Percentiles rank a stretch among this genome's conserved stretches.
These are phyloP conservation scores for Lasioglossum albipes DNA, from an alignment of 1,140 invertebrate species.

Conservation along the genomic window DNA sequence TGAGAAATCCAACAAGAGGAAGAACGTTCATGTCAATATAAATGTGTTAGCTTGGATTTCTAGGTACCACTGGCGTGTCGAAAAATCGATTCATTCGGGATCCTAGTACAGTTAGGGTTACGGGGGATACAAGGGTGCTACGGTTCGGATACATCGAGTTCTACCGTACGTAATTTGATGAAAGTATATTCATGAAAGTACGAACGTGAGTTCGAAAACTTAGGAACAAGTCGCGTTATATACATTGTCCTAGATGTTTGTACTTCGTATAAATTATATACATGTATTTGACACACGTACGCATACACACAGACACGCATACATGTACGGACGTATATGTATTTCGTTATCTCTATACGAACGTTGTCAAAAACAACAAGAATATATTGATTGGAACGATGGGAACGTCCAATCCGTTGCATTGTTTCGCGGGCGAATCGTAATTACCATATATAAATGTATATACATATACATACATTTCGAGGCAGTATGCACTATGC, in stretches of 20 bases:
- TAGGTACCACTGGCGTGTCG: background rate
- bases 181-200: conserved; percentile 56
- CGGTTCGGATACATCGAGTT: conserved; percentile 49
- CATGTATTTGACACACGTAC: conserved; percentile 35
- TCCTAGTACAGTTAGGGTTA: background rate
- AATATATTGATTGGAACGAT: conserved; percentile 10
- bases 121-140: background rate
- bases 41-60: background rate
- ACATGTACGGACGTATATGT: conserved; percentile 20
- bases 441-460: conserved; percentile 29
- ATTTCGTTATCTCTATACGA: conserved; percentile 42
- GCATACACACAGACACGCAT: conserved; percentile 42
- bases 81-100: background rate
- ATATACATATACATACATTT: conserved; percentile 17
- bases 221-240: conserved; percentile 50
- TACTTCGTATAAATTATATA: conserved; percentile 53
- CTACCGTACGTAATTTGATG: conserved; percentile 41
- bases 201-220: conserved; percentile 46
- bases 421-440: conserved; percentile 38
- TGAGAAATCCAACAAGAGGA: background rate
- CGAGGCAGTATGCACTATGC: background rate
- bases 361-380: conserved; percentile 8
- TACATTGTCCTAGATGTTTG: conserved; percentile 54
- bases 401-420: conserved; percentile 2
- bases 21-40: conserved; percentile 26